Evolutionary conservation across 2,797 vertebrate genomes (phyloP).

Genomic region (Delichon dasypus): DNA sequence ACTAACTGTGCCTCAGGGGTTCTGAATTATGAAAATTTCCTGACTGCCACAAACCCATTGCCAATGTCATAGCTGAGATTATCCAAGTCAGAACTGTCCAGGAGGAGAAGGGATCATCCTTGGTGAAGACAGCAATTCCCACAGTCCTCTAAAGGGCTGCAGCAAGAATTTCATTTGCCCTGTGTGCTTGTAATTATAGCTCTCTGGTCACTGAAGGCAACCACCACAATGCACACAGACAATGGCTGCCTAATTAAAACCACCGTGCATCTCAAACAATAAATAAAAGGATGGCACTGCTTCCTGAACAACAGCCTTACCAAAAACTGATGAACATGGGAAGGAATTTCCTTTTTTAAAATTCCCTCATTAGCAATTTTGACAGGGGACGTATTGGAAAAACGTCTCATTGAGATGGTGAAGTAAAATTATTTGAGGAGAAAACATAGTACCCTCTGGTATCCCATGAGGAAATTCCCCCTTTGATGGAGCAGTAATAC

Average conservation of each 20-base stretch:
- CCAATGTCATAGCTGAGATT: background rate
- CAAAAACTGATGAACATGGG: background rate
- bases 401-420: background rate
- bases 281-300: slow-evolving; percentile 31
- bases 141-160: background rate
- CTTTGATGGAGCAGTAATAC: background rate
- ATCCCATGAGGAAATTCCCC: background rate
- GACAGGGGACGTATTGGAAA: background rate
- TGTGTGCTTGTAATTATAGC: background rate
- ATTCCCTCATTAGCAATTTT: background rate
- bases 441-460: background rate
- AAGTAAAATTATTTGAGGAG: background rate
- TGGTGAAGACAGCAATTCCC: background rate
- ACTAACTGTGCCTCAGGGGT: background rate
- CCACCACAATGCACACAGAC: background rate
- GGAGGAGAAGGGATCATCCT: background rate
- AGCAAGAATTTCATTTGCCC: background rate
- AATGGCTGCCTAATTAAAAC: slow-evolving; percentile 55
- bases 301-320: slow-evolving; percentile 34
- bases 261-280: slow-evolving; percentile 20
- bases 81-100: background rate
- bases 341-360: slow-evolving; percentile 30
- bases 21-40: background rate
- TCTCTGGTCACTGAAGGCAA: background rate
- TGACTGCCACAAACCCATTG: background rate